Base-by-base conservation (phyloP, 2,888 invertebrate genomes). In the Aquatica leii region DNA sequence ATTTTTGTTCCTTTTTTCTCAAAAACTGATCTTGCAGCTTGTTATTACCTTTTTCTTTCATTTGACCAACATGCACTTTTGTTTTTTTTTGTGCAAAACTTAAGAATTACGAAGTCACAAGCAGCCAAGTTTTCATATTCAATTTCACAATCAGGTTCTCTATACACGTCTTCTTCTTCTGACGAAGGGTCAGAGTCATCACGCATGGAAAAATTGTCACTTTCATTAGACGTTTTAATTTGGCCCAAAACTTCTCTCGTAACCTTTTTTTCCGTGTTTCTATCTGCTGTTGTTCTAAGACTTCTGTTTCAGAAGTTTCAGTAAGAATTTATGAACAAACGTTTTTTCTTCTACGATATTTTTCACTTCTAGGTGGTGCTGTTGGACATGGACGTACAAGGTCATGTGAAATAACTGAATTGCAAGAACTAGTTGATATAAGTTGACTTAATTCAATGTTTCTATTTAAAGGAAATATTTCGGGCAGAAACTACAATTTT, bases 401-500 rank as follows among this genome's bases (percentile, higher is more conserved):
- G 9, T 31, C 31, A 6, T 4, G 31, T 31, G 31, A 31, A 31
- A 31, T 31, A 31, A 31, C 31, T 31, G 31, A 9, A 4, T n/a
- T 4, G 31, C 31, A 31, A 31, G 9, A n/a, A n/a, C n/a, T n/a
- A n/a, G n/a, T n/a, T n/a, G n/a, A n/a, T 6, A 6, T 6, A 31
- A 31, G 4, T 31, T 31, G 31, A 6, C 5, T 31, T 31, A 31
- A 9, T 31, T 9, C 5, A 31, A 31, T n/a, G n/a, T n/a, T n/a
- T n/a, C n/a, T n/a, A n/a, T n/a, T n/a, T n/a, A n/a, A n/a, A n/a
- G n/a, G n/a, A n/a, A n/a, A n/a, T n/a, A n/a, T n/a, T n/a, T n/a
- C n/a, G n/a, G n/a, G 61, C 68, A 53, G 67, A 65, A 6, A 46
- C 17, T 21, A 69, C 62, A 48, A n/a, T n/a, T 69, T 67, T 59